Evolutionary conservation across 2,113 vertebrate species (phyloP).

Genomic region (Vulpes lagopus): DNA sequence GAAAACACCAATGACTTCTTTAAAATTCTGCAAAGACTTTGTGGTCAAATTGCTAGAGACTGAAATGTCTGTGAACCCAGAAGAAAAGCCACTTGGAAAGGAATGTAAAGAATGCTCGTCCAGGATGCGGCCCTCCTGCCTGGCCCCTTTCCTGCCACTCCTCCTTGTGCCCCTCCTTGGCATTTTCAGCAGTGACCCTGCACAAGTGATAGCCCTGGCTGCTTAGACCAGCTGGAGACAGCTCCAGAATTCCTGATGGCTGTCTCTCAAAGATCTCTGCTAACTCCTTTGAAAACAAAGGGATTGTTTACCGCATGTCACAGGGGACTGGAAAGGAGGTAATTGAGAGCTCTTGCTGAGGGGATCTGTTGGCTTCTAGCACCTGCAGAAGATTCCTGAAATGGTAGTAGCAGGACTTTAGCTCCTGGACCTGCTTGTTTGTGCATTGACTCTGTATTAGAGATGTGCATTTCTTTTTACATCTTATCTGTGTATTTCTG

Average conservation of each 20-base stretch:
- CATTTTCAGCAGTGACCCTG: not conserved
- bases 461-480: not conserved
- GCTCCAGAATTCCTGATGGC: not conserved
- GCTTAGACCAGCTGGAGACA: not conserved
- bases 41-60: not conserved
- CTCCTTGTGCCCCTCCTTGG: not conserved
- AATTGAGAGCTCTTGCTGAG: slow-evolving; percentile 23
- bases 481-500: not conserved
- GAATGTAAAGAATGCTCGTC: slow-evolving; percentile 53
- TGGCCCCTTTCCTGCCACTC: not conserved
- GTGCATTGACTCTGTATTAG: not conserved
- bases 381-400: not conserved
- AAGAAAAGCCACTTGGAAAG: slow-evolving; percentile 16
- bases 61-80: not conserved
- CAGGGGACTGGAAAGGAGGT: not conserved
- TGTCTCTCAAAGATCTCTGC: slow-evolving; percentile 8
- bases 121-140: not conserved
- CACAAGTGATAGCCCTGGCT: not conserved
- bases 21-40: not conserved
- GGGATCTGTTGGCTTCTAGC: not conserved
- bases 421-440: not conserved
- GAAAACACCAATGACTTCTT: not conserved
- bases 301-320: not conserved
- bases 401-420: not conserved
- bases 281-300: slow-evolving; percentile 49